phyloP scores from a whole-genome alignment of 2,797 vertebrate species.

The Acanthis flammea region DNA sequence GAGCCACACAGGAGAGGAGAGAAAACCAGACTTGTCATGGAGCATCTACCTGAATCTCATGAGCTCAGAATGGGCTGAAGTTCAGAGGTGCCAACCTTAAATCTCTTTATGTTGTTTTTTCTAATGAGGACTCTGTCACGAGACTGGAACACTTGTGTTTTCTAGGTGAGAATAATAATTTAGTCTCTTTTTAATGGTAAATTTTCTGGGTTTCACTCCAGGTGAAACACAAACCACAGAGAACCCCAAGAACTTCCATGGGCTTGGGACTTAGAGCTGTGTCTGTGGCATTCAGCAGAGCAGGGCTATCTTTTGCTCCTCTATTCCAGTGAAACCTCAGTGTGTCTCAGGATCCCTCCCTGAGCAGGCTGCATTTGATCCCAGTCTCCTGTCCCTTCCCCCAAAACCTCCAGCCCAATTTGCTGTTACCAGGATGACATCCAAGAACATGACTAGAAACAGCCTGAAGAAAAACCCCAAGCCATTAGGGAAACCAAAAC shows the following conservation, averaged over 20 bases:
- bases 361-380: background rate
- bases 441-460: background rate
- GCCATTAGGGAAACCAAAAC: background rate
- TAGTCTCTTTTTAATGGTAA: background rate
- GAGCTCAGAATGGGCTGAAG: background rate
- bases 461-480: background rate
- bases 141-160: background rate
- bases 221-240: background rate
- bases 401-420: background rate
- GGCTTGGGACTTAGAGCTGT: background rate
- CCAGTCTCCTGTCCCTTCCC: background rate
- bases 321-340: background rate
- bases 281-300: too few relatives aligned
- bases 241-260: rapidly evolving
- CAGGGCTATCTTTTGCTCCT: too few relatives aligned
- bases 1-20: rapidly evolving
- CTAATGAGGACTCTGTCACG: background rate
- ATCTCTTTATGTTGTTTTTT: background rate
- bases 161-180: background rate
- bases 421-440: background rate
- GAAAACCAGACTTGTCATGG: background rate
- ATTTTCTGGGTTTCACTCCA: background rate
- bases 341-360: rapidly evolving
- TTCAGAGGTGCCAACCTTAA: background rate
- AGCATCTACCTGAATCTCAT: rapidly evolving